Base-by-base conservation (phyloP, 2,888 invertebrate species). In the Acrobasis suavella region DNA sequence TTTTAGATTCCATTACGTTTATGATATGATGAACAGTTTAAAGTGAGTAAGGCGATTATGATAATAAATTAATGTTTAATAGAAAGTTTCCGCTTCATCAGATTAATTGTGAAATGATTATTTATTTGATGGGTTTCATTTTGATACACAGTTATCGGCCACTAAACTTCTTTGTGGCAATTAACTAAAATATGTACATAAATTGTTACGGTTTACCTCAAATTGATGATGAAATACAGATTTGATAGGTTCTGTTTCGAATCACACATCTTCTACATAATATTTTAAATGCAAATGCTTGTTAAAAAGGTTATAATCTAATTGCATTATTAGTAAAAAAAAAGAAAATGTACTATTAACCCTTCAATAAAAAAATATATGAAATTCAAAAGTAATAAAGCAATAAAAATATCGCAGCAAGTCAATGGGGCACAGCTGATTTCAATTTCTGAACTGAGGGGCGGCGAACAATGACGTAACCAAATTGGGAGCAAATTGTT, bases 361-460 rank as follows among this genome's bases (percentile, higher is more conserved):
- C 12, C 12, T 14, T 10, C 5, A 7, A 32, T 32, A 1, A 32
- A 42, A 9, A n/a, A 46, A 14, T 5, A 32, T 37, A 52, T n/a
- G 14, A 22, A 32, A 32, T 1, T 54, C n/a, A 54, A 46, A 61
- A 17, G 15, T 32, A 15, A 50, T 32, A 60, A 50, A 39, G 50
- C 50, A 17, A 58, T 17, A 32, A 59, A 64, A 71, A 68, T 69
- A 68, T 66, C 63, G 69, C 67, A 64, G 64, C 68, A 54, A 68
- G 69, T 80, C 82, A 85, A 85, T 82, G 71, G 81, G 79, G 79
- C 85, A 85, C 82, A 86, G 83, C 85, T 86, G 85, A 85, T 85
- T 83, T 79, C 81, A 83, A 85, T 86, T 82, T 75, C 61, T 65
- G 68, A 66, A 71, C 52, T 65, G 59, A 70, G 71, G 73, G 86